phyloP scores from a whole-genome alignment of 2,113 vertebrate species.

The Cololabis saira region DNA sequence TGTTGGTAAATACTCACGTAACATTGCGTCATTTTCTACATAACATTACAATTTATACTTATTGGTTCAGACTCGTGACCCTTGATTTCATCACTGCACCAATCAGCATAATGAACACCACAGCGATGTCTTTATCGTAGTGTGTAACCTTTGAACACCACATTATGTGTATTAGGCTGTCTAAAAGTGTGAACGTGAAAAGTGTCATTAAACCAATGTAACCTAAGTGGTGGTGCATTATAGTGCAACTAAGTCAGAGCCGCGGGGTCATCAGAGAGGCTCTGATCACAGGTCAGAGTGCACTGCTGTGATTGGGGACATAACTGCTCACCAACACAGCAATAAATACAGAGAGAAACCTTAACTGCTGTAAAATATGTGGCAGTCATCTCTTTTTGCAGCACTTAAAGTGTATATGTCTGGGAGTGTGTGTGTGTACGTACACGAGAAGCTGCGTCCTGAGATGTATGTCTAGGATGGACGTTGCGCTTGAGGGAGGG shows the following conservation, averaged over 20 bases:
- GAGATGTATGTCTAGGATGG: slow-evolving; percentile 45
- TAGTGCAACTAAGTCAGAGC: slow-evolving; percentile 37
- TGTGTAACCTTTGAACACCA: slow-evolving; percentile 8
- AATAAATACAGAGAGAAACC: slow-evolving; percentile 67
- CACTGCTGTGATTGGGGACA: slow-evolving; percentile 53
- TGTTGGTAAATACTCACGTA: no score
- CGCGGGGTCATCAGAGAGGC: slow-evolving; percentile 43
- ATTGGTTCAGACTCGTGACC: slow-evolving; percentile 1
- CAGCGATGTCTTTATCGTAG: slow-evolving; percentile 17
- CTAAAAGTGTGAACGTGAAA: slow-evolving; percentile 2
- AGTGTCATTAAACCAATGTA: slow-evolving; percentile 45
- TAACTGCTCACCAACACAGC: slow-evolving; percentile 47
- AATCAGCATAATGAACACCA: neutral
- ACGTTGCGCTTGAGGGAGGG: slow-evolving; percentile 55
- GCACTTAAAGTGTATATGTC: slow-evolving; percentile 25
- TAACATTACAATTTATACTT: neutral
- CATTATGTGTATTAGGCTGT: slow-evolving; percentile 13
- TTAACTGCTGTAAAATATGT: slow-evolving; percentile 68
- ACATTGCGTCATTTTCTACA: no score
- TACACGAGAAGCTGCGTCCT: slow-evolving; percentile 20
- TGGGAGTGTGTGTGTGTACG: neutral
- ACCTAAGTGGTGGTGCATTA: slow-evolving; percentile 39
- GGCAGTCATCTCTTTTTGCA: slow-evolving; percentile 28
- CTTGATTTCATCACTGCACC: slow-evolving; percentile 5
- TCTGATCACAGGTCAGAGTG: slow-evolving; percentile 61